A percentile compares a stretch with the other conserved stretches of the same genome.
These are phyloP conservation scores for Linnaemya vulpina DNA, from an alignment of 2,888 invertebrate genomes.

Conservation along the genomic window DNA sequence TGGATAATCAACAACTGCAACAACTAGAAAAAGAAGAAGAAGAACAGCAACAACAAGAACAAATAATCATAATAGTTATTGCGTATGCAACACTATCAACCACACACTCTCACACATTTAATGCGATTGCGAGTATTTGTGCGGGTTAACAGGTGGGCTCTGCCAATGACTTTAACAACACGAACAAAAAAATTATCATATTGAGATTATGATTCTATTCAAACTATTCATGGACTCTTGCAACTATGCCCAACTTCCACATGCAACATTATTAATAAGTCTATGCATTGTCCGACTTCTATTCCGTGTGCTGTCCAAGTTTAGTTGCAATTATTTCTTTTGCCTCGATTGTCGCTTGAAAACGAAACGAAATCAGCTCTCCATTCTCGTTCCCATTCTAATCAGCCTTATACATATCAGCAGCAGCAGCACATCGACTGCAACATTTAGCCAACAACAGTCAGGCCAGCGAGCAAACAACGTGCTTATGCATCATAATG, in stretches of 20 bases:
- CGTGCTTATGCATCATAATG: neutral
- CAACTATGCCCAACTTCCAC: neutral
- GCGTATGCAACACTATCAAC: constrained; percentile 35
- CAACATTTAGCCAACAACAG: constrained; percentile 4
- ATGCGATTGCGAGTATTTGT: neutral
- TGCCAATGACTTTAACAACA: constrained; percentile 1
- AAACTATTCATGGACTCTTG: constrained; percentile 13
- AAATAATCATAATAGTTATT: constrained; percentile 47
- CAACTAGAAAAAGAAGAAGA: neutral
- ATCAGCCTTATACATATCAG: constrained; percentile 44
- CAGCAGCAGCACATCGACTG: constrained; percentile 32
- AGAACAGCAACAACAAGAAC: constrained; percentile 20
- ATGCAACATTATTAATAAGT: constrained; percentile 49
- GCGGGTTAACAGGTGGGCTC: constrained; percentile 68
- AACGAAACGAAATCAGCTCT: constrained; percentile 48
- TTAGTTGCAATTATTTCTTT: constrained; percentile 1
- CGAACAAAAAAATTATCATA: constrained; percentile 12
- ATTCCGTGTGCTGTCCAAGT: constrained; percentile 18
- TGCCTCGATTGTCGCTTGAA: constrained; percentile 44
- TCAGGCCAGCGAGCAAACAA: neutral
- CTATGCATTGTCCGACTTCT: neutral
- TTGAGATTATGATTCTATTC: constrained; percentile 50
- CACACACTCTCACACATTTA: neutral
- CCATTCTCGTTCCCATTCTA: constrained; percentile 42
- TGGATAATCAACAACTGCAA: constrained; percentile 49